phyloP scores from a whole-genome alignment of 2,113 vertebrate genomes.

The Chiloscyllium plagiosum region DNA sequence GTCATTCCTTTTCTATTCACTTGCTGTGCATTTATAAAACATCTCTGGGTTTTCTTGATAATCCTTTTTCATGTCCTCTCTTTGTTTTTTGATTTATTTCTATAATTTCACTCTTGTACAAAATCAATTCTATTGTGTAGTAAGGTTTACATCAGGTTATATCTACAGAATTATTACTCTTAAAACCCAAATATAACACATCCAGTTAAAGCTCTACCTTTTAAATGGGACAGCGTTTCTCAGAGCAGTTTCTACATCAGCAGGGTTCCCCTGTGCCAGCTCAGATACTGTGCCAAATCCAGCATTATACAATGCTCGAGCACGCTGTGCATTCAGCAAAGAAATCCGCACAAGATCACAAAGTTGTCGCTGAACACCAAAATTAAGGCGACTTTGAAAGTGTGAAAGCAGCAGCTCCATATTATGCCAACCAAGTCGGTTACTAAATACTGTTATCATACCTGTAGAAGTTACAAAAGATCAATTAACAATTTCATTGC shows the following conservation, averaged over 20 bases:
- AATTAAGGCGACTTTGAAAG: slow-evolving; percentile 89
- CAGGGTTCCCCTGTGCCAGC: slow-evolving; percentile 67
- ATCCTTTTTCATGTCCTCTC: too few relatives aligned
- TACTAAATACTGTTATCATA: slow-evolving; percentile 91
- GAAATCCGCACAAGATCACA: slow-evolving; percentile 86
- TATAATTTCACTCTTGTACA: neutral
- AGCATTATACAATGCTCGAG: slow-evolving; percentile 70
- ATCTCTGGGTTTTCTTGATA: too few relatives aligned
- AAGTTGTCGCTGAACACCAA: slow-evolving; percentile 89
- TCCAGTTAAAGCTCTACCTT: slow-evolving; percentile 61
- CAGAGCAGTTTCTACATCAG: slow-evolving; percentile 72
- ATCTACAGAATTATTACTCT: neutral
- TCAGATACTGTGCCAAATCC: slow-evolving; percentile 82
- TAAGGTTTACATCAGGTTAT: neutral
- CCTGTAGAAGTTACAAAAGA: slow-evolving; percentile 56
- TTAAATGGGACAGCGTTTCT: slow-evolving; percentile 83
- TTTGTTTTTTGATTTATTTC: too few relatives aligned
- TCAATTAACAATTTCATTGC: neutral
- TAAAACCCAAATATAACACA: neutral
- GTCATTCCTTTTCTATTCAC: too few relatives aligned
- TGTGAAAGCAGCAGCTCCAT: slow-evolving; percentile 91
- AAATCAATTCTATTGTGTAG: neutral
- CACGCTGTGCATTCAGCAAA: slow-evolving; percentile 77
- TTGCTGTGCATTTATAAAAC: too few relatives aligned
- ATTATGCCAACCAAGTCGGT: slow-evolving; percentile 89